Evolutionary conservation across 2,113 vertebrate species (phyloP), one percentile per base, ranked within the genome.

Genomic region (Regulus satrapa): DNA sequence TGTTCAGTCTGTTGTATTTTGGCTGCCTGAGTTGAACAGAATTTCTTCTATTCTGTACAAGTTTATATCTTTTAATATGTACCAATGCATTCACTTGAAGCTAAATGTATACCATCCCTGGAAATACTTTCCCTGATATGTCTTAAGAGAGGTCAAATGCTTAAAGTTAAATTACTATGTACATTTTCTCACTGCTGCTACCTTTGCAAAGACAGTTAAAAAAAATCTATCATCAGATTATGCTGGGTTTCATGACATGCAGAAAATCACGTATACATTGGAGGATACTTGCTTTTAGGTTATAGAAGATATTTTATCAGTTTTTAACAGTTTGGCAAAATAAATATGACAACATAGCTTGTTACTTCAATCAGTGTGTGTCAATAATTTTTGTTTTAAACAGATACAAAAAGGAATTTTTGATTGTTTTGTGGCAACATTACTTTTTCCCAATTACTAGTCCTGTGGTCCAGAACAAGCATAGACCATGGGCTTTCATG

Each of bases 1-100:
- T 97, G 91, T 94, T 97, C 94, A 95, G 95, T 90, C 89, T 96
- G 96, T 93, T 97, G 92, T 91, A 94, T 95, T 97, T 96, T 94
- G 92, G 61, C 89, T 92, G 94, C 51, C 92, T 97, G 81, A 96
- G 94, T 86, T 88, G 95, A 97, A 95, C 72, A 89, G 92, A 97
- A 97, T 96, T 97, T 94, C 91, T 97, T 97, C 86, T 94, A 91
- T 91, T 94, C 51, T 54, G 25, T 88, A 95, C 49, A 85, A 94
- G 74, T 89, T 95, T 97, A 71, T 94, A 88, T 66, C 46, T 95
- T 97, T 92, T 74, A 90, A 69, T 55, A 61, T 68, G 52, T 40
- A 92, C 49, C 34, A 96, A 92, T 28, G 66, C 5, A 28, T 72
- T 52, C 15, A 52, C 28, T 73, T 85, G 51, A 89, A 96, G 17